Base-by-base conservation (phyloP, 2,797 vertebrate genomes). In the Nasua narica region DNA sequence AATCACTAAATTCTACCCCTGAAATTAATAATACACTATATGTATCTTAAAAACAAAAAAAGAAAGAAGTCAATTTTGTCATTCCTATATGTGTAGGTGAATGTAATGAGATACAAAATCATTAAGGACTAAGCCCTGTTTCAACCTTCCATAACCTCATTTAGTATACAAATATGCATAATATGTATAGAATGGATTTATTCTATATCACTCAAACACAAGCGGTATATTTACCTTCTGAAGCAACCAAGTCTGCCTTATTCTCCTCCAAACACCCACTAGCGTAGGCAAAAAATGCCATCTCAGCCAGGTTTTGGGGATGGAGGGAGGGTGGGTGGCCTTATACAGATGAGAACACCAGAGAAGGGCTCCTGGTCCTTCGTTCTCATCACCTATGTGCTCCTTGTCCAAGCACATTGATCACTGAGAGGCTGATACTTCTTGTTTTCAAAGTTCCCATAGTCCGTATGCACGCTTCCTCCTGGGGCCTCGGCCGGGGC, bases 51-150 rank as follows among this genome's bases (percentile, higher is more conserved):
- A 4, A 35, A 11, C n/a, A 67, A 21, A 21, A 21, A 65, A 35
- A 67, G 60, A 37, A 27, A n/a, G 62, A 95, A 88, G 5, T 74
- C 46, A 81, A 58, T 70, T 67, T 62, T 37, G 48, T 35, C 43
- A 54, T 37, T 12, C 32, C 62, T 58, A 35, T 40, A 16, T 48
- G 32, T 50, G 7, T 65, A 14, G 23, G 32, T 88, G 62, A 91
- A 70, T 56, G 69, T 81, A 83, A 81, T 21, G 25, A 81, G 40
- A 54, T 88, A 43, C 21, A 72, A 58, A 83, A 79, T 18, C 83
- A 27, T 56, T 83, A 84, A 69, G 19, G 54, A 58, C 48, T 74
- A 67, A 48, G 40, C 29, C 23, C 46, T 21, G 52, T 58, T 74
- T 65, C 72, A 43, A 8, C 43, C 60, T 67, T 62, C 72, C 50